Conservation (phyloP, 1,140 invertebrate species). For the Sminthurides bifidus region DNA sequence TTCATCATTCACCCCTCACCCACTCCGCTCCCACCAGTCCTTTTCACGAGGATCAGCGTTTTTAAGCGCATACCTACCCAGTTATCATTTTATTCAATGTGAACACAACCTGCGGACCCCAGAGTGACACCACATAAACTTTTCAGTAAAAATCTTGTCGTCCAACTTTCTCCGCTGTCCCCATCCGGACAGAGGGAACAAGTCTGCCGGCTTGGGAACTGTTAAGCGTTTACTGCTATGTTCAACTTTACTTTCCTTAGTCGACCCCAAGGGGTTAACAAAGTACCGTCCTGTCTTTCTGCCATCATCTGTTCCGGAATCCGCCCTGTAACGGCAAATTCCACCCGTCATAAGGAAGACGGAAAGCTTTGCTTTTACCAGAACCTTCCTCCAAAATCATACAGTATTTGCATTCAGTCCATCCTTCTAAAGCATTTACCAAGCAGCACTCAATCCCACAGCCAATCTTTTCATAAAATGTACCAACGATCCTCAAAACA, state of each 20-base stretch:
- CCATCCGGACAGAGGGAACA: background rate
- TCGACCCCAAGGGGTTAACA: constrained; percentile 1
- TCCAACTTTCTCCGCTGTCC: background rate
- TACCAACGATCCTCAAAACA: no score
- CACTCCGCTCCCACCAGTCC: background rate
- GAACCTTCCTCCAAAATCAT: no score
- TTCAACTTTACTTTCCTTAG: constrained; percentile 1
- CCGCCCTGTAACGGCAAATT: no score
- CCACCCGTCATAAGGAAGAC: background rate
- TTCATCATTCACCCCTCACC: constrained; percentile 4
- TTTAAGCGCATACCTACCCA: background rate
- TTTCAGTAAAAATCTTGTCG: background rate
- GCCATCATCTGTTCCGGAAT: no score
- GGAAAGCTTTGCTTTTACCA: no score
- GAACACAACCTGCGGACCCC: no score
- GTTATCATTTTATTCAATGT: background rate
- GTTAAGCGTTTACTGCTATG: background rate
- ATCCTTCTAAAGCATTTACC: no score
- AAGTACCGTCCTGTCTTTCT: background rate
- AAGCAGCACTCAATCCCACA: no score
- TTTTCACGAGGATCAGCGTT: background rate
- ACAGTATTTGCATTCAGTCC: no score
- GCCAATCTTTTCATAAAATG: no score
- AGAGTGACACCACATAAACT: background rate
- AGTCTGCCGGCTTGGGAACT: background rate